Percentiles rank a stretch among this genome's conserved stretches.
phyloP scores from a whole-genome alignment of 2,797 vertebrate species.

The Aldrovandia affinis region DNA sequence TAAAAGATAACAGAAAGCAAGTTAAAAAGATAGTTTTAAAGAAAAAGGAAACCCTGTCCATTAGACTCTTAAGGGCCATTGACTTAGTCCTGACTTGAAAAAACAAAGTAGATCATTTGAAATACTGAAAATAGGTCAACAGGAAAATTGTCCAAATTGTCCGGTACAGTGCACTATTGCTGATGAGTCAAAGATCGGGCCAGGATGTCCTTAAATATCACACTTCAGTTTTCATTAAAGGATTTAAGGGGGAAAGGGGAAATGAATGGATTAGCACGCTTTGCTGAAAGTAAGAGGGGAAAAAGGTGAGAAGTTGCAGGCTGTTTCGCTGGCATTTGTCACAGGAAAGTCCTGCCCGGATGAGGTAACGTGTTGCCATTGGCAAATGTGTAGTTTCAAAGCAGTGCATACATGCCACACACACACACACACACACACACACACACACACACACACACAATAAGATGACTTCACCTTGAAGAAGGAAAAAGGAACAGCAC shows the following conservation, averaged over 20 bases:
- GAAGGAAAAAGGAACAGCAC: too few relatives aligned
- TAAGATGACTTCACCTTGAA: slow-evolving; percentile 5
- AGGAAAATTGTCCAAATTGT: not conserved
- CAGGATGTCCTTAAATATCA: not conserved
- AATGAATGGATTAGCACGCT: not conserved
- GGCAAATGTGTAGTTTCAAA: slow-evolving; percentile 10
- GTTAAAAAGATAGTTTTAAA: too few relatives aligned
- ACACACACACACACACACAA: not conserved
- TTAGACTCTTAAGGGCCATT: too few relatives aligned
- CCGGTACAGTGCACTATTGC: not conserved
- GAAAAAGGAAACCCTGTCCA: too few relatives aligned
- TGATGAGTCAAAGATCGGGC: not conserved
- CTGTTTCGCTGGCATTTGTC: slow-evolving; percentile 8
- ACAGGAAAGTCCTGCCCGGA: not conserved
- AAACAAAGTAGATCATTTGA: too few relatives aligned
- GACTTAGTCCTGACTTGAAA: too few relatives aligned
- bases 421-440: not conserved
- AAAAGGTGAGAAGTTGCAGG: slow-evolving; percentile 25
- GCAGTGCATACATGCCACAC: not conserved
- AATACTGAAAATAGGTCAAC: not conserved
- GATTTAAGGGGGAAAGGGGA: not conserved
- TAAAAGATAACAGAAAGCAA: too few relatives aligned
- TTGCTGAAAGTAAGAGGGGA: slow-evolving; percentile 10
- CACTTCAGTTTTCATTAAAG: not conserved
- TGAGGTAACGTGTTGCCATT: slow-evolving; percentile 28